Percentiles rank a stretch among this genome's conserved stretches.
Conservation (phyloP, 2,888 invertebrate genomes). For the Branchipolynoe longqiensis region DNA sequence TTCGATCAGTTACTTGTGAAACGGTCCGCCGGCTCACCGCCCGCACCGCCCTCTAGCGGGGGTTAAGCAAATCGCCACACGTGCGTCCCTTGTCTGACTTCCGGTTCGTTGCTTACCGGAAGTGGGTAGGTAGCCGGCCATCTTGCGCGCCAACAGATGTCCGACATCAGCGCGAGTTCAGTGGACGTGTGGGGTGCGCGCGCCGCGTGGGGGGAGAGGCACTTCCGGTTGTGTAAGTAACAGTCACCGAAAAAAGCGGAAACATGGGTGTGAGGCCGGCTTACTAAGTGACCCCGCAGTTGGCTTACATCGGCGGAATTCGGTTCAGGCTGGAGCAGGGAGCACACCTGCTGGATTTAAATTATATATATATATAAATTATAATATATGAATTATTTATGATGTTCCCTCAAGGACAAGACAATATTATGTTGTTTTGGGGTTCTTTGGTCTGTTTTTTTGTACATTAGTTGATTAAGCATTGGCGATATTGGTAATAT, state of each 20-base stretch:
- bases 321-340: no score
- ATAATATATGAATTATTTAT: no score
- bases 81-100: slow-evolving; percentile 52
- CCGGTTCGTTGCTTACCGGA: slow-evolving; percentile 35
- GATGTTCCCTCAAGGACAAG: no score
- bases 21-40: background rate
- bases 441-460: no score
- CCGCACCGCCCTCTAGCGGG: slow-evolving; percentile 5
- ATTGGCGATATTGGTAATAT: no score
- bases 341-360: no score
- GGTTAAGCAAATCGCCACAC: slow-evolving; percentile 50
- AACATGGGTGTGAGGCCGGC: slow-evolving; percentile 28
- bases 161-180: slow-evolving; percentile 40
- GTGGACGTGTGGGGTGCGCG: background rate
- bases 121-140: slow-evolving; percentile 15
- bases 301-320: no score
- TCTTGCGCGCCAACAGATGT: slow-evolving; percentile 52
- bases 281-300: no score
- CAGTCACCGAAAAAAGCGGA: slow-evolving; percentile 25
- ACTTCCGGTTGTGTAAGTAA: slow-evolving; percentile 33
- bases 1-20: background rate
- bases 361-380: no score
- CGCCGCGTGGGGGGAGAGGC: background rate
- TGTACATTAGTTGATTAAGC: no score
- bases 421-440: no score